Percentiles rank a stretch among this genome's conserved stretches.
Conservation (phyloP, 2,888 invertebrate genomes). For the Thumatha senex region DNA sequence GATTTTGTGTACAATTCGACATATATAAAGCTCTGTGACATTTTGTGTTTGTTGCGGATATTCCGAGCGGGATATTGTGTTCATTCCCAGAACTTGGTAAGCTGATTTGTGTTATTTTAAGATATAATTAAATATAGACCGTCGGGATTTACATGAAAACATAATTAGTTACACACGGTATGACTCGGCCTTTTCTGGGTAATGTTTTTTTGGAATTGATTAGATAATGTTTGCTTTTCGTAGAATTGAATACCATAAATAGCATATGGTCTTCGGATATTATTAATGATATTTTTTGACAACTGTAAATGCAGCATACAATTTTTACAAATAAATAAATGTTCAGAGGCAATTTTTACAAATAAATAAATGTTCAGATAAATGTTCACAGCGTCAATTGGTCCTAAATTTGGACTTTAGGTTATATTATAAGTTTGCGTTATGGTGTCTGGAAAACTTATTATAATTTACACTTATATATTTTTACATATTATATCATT, state of each 20-base stretch:
- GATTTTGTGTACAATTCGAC: slow-evolving; percentile 33
- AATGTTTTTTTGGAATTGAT: slow-evolving; percentile 48
- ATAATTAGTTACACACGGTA: slow-evolving; percentile 71
- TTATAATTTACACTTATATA: no score
- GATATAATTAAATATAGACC: slow-evolving; percentile 79
- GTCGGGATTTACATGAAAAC: slow-evolving; percentile 68
- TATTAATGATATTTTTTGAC: background rate
- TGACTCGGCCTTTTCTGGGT: slow-evolving; percentile 61
- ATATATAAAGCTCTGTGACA: slow-evolving; percentile 26
- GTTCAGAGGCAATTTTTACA: no score
- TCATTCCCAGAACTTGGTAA: slow-evolving; percentile 70
- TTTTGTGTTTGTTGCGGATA: slow-evolving; percentile 46
- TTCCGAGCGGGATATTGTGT: slow-evolving; percentile 50
- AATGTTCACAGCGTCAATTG: no score
- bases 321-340: no score
- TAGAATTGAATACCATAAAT: slow-evolving; percentile 6
- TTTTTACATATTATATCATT: no score
- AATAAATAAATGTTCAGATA: no score
- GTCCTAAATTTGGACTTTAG: background rate
- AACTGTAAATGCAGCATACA: background rate
- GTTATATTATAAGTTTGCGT: background rate
- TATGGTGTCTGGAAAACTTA: background rate
- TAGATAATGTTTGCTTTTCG: slow-evolving; percentile 27
- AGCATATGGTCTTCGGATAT: background rate
- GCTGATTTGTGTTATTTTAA: slow-evolving; percentile 75